Conservation (phyloP, 2,797 vertebrate species). For the Loriculus beryllinus region DNA sequence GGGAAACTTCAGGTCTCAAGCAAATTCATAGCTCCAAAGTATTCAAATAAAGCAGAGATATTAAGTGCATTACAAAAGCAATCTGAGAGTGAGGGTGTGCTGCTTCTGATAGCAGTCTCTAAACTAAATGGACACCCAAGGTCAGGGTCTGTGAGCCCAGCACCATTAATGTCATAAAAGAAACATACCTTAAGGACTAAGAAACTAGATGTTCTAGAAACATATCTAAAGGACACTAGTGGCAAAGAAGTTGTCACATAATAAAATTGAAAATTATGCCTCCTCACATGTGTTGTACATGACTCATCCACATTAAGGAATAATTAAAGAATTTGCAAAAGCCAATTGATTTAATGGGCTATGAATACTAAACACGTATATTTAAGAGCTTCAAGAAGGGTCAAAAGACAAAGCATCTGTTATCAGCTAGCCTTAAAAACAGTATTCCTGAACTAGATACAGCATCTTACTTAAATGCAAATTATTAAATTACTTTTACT, state of each 20-base stretch:
- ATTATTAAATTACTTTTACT: not conserved
- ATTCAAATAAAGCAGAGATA: not conserved
- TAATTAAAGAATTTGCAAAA: not conserved
- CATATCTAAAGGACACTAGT: not conserved
- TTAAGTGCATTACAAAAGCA: not conserved
- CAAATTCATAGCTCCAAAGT: not conserved
- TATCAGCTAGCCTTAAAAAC: not conserved
- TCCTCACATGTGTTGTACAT: not conserved
- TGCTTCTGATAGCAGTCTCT: not conserved
- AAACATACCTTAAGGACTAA: not conserved
- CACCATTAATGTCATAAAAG: accelerated
- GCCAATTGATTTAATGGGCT: not conserved
- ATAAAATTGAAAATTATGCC: not conserved
- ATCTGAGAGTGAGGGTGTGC: not conserved
- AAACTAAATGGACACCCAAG: not conserved
- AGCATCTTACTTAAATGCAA: not conserved
- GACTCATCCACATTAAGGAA: not conserved
- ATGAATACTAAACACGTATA: not conserved
- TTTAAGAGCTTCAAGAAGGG: not conserved
- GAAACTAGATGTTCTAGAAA: not conserved
- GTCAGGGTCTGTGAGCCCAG: not conserved
- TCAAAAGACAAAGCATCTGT: not conserved
- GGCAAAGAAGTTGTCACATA: not conserved
- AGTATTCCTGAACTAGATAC: not conserved
- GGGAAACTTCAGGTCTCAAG: not conserved